A percentile compares a stretch with the other conserved stretches of the same genome.
phyloP scores from a whole-genome alignment of 2,888 invertebrate genomes.

The Serrognathus titanus region DNA sequence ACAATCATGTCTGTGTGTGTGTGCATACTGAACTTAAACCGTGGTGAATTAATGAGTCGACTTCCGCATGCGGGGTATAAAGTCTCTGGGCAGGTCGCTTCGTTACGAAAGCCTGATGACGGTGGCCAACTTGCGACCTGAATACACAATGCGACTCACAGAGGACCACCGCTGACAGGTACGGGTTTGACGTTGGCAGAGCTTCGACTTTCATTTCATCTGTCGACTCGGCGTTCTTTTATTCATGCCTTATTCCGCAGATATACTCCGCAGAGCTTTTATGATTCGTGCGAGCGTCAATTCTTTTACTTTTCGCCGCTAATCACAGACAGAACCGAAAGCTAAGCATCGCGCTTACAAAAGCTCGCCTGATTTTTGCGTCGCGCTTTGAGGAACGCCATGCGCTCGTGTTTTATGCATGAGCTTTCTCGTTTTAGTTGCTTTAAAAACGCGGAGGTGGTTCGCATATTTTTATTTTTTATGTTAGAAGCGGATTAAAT shows the following conservation, averaged over 20 bases:
- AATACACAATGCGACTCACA: slow-evolving; percentile 1
- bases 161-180: slow-evolving; percentile 3
- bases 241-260: slow-evolving; percentile 9
- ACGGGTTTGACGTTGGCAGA: slow-evolving; percentile 6
- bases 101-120: slow-evolving; percentile 5
- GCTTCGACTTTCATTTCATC: slow-evolving; percentile 3
- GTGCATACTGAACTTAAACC: slow-evolving; percentile 18
- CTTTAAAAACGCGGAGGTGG: too few relatives aligned
- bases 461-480: too few relatives aligned
- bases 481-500: too few relatives aligned
- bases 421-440: too few relatives aligned
- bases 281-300: slow-evolving; percentile 1
- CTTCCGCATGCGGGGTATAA: slow-evolving; percentile 20
- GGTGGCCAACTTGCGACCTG: neutral
- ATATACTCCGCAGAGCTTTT: slow-evolving; percentile 4
- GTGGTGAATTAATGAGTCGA: slow-evolving; percentile 28
- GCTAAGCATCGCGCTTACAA: too few relatives aligned
- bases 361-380: too few relatives aligned
- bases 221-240: slow-evolving; percentile 9
- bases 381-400: too few relatives aligned
- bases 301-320: slow-evolving; percentile 1
- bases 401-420: too few relatives aligned
- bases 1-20: too few relatives aligned
- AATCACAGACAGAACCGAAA: too few relatives aligned
- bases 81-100: neutral